Evolutionary conservation across 2,797 vertebrate genomes (phyloP).

Genomic region (Oreortyx pictus): DNA sequence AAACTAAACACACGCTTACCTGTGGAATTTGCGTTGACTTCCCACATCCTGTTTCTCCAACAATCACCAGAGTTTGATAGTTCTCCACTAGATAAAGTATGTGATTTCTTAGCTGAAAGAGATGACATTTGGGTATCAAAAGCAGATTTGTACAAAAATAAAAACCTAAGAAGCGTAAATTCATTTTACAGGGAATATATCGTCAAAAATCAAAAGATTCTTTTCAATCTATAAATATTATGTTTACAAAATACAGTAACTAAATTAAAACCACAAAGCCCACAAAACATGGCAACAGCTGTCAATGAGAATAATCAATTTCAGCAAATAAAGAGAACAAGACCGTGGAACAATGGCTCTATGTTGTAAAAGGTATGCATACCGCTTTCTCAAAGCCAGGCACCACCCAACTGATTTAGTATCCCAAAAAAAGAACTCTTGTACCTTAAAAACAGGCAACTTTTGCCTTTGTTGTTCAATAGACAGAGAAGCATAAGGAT

Average conservation of each 20-base stretch:
- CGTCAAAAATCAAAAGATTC: not conserved
- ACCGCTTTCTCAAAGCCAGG: not conserved
- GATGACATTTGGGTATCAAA: not conserved
- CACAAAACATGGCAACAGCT: not conserved
- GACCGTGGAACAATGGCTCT: not conserved
- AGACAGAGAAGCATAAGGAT: conserved; percentile 92
- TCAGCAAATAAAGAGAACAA: not conserved
- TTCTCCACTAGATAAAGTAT: conserved; percentile 96
- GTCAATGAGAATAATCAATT: not conserved
- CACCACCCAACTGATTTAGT: not conserved
- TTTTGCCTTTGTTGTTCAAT: conserved; percentile 98
- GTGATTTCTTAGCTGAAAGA: conserved; percentile 95
- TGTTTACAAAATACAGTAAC: not conserved
- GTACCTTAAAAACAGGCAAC: conserved; percentile 96
- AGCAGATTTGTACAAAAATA: not conserved
- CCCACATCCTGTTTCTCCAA: conserved; percentile 98
- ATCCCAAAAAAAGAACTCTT: not conserved
- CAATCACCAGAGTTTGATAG: conserved; percentile 95
- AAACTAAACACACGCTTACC: conserved; percentile 74
- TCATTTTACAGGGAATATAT: not conserved
- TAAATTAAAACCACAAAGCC: not conserved
- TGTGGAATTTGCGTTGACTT: conserved; percentile 98
- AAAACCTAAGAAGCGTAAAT: not conserved
- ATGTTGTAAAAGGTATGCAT: not conserved
- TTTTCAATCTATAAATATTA: not conserved